Evolutionary conservation across 2,113 vertebrate genomes (phyloP).

Genomic region (Buteo buteo): DNA sequence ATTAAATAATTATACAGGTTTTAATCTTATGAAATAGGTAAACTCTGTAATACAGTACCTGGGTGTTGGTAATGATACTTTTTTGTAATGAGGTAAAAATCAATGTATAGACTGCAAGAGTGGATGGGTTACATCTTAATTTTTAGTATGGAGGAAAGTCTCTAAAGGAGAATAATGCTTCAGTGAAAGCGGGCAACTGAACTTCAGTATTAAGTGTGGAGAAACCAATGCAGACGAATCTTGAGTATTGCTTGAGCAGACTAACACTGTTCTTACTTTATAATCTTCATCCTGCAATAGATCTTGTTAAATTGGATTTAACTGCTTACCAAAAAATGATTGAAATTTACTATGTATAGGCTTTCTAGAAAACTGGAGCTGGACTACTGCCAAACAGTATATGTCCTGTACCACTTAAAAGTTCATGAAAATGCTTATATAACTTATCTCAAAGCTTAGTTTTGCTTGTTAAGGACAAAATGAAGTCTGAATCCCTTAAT

Average conservation of each 20-base stretch:
- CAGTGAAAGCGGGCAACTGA: neutral
- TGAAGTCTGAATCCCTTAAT: neutral
- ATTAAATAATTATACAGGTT: neutral
- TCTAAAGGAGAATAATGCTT: neutral
- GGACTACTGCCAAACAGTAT: neutral
- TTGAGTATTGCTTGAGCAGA: neutral
- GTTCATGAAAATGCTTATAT: neutral
- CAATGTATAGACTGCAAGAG: neutral
- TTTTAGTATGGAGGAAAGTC: neutral
- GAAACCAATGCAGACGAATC: neutral
- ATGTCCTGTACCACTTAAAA: neutral
- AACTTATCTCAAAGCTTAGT: neutral
- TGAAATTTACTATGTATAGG: neutral
- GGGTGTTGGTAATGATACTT: neutral
- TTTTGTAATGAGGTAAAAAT: neutral
- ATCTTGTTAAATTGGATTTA: neutral
- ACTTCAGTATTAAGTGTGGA: neutral
- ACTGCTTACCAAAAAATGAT: neutral
- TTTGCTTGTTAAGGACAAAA: neutral
- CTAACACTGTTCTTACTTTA: neutral
- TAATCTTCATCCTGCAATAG: neutral
- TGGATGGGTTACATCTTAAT: neutral
- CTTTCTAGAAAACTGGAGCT: neutral
- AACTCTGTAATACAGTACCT: neutral
- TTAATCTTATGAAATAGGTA: neutral